Conservation (phyloP, 1,140 invertebrate species). For the Lerema accius region DNA sequence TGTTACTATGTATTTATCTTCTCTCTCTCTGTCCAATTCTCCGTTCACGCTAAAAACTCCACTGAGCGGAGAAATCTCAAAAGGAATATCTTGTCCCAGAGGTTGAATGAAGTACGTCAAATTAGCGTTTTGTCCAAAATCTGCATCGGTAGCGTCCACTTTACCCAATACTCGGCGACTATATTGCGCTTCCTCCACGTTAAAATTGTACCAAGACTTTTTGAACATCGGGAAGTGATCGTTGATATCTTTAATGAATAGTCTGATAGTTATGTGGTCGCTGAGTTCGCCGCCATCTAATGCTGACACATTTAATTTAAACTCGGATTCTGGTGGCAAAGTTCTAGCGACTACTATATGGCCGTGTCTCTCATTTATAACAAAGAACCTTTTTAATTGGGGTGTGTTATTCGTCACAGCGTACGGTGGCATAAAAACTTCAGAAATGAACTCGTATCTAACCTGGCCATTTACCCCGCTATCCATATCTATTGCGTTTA, state of each 20-base stretch:
- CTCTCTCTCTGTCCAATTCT: conserved; percentile 90
- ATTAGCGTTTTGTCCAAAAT: conserved; percentile 90
- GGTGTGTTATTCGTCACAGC: conserved; percentile 66
- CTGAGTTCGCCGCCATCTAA: conserved; percentile 89
- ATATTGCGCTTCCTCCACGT: conserved; percentile 90
- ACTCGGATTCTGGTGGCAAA: conserved; percentile 90
- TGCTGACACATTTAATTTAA: conserved; percentile 90
- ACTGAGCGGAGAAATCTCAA: conserved; percentile 88
- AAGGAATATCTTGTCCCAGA: conserved; percentile 86
- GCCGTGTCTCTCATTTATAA: conserved; percentile 88
- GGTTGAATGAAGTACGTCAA: conserved; percentile 88
- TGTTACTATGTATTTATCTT: conserved; percentile 88
- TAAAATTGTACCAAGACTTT: conserved; percentile 92
- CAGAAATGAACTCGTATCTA: conserved; percentile 88
- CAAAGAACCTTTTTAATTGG: conserved; percentile 86
- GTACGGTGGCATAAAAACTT: conserved; percentile 84
- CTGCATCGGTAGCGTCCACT: conserved; percentile 89
- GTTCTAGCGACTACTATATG: conserved; percentile 90
- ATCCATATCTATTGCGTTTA: conserved; percentile 93
- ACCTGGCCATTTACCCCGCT: conserved; percentile 88
- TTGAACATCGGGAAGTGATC: conserved; percentile 93
- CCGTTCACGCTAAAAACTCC: conserved; percentile 90
- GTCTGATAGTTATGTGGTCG: conserved; percentile 87
- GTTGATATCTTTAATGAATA: conserved; percentile 91
- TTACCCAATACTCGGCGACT: conserved; percentile 87